A percentile compares a stretch with the other conserved stretches of the same genome.
phyloP scores from a whole-genome alignment of 2,797 vertebrate genomes.

The Scomberomorus guttatus region DNA sequence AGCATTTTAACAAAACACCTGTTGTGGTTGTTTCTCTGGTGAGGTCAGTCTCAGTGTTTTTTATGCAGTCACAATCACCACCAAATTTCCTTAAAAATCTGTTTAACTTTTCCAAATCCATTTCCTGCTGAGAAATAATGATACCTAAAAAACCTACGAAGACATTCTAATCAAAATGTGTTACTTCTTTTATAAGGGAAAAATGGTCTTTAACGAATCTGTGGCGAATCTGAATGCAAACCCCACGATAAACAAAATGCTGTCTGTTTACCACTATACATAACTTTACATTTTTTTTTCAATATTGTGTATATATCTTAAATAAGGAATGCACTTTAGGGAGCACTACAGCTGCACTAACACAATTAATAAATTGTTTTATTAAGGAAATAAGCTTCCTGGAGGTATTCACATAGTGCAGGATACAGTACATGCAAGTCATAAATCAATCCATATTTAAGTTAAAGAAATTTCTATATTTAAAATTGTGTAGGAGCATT shows the following conservation, averaged over 20 bases:
- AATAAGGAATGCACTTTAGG: background rate
- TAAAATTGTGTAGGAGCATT: background rate
- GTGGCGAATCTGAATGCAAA: background rate
- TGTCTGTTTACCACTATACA: background rate
- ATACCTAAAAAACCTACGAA: background rate
- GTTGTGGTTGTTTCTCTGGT: background rate
- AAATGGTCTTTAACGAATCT: no score
- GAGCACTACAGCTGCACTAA: background rate
- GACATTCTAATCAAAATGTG: background rate
- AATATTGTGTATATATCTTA: background rate
- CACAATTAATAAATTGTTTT: background rate
- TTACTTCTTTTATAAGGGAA: no score
- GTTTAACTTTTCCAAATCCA: background rate
- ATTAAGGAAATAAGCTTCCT: constrained; percentile 2
- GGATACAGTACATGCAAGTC: background rate
- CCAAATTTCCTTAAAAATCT: background rate
- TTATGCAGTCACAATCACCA: background rate
- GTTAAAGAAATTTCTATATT: background rate
- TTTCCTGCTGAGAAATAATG: background rate
- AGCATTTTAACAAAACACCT: background rate
- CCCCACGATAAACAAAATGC: background rate
- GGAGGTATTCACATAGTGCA: background rate
- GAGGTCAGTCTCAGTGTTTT: background rate
- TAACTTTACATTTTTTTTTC: background rate
- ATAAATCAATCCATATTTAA: background rate